Conservation (phyloP, 2,113 vertebrate genomes). For the Bubalus kerabau region DNA sequence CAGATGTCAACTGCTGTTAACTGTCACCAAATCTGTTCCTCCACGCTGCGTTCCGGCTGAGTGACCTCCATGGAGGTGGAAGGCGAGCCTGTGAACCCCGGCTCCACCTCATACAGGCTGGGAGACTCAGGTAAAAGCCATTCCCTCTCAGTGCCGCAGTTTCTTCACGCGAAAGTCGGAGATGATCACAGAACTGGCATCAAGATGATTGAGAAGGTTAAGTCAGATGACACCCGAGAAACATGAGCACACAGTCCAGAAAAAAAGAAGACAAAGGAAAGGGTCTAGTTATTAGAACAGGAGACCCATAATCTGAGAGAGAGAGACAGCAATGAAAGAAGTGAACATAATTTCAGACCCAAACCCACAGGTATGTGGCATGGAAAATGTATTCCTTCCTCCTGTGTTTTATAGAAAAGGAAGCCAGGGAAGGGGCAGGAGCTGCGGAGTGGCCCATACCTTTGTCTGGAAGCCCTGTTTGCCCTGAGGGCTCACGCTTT, state of each 20-base stretch:
- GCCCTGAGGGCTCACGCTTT: background rate
- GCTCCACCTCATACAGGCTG: background rate
- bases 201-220: background rate
- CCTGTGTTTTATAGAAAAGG: background rate
- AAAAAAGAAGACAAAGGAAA: background rate
- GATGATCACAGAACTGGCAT: background rate
- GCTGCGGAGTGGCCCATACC: fast-evolving
- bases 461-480: background rate
- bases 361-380: background rate
- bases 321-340: background rate
- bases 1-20: fast-evolving
- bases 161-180: background rate
- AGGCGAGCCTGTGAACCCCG: background rate
- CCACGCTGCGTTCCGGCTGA: background rate
- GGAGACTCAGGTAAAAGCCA: background rate
- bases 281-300: background rate
- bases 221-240: background rate
- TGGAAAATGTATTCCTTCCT: background rate
- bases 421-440: background rate
- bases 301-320: no score
- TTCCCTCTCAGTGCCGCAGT: background rate
- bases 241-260: background rate
- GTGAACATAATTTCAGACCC: background rate
- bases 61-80: background rate
- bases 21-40: background rate